A percentile compares a stretch with the other conserved stretches of the same genome.
phyloP scores from a whole-genome alignment of 1,140 invertebrate species.

The Ceratina australensis region DNA sequence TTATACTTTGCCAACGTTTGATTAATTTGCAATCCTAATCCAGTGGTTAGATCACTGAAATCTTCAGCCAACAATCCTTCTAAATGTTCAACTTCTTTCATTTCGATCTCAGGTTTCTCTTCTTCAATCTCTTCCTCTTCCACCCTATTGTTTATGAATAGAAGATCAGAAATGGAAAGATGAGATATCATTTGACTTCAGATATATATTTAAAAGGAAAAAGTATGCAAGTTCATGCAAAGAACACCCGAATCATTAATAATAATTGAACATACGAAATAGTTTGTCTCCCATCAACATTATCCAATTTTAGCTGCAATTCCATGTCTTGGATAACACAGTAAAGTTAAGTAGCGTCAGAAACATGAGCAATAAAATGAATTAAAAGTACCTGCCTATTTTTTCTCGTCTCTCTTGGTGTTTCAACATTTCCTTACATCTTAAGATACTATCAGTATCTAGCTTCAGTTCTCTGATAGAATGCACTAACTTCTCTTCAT shows the following conservation, averaged over 20 bases:
- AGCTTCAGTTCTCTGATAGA: conserved; percentile 33
- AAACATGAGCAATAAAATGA: neutral
- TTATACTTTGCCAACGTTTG: conserved; percentile 80
- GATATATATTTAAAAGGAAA: no score
- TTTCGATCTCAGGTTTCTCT: conserved; percentile 44
- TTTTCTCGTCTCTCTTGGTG: neutral
- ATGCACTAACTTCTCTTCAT: conserved; percentile 14
- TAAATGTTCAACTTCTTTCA: conserved; percentile 71
- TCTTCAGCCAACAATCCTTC: conserved; percentile 69
- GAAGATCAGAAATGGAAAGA: no score
- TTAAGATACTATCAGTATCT: neutral
- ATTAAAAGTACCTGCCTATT: conserved; percentile 22
- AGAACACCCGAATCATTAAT: no score
- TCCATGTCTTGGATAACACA: conserved; percentile 8
- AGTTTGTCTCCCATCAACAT: neutral
- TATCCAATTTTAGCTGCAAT: neutral
- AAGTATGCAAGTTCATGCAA: no score
- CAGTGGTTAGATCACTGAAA: conserved; percentile 53
- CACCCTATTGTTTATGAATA: neutral
- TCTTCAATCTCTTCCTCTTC: conserved; percentile 35
- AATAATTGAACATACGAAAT: neutral
- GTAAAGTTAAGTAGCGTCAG: neutral
- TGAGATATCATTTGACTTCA: no score
- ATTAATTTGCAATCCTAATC: conserved; percentile 79
- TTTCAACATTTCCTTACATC: neutral